Evolutionary conservation across 2,797 vertebrate genomes (phyloP).

Genomic region (Parambassis ranga): DNA sequence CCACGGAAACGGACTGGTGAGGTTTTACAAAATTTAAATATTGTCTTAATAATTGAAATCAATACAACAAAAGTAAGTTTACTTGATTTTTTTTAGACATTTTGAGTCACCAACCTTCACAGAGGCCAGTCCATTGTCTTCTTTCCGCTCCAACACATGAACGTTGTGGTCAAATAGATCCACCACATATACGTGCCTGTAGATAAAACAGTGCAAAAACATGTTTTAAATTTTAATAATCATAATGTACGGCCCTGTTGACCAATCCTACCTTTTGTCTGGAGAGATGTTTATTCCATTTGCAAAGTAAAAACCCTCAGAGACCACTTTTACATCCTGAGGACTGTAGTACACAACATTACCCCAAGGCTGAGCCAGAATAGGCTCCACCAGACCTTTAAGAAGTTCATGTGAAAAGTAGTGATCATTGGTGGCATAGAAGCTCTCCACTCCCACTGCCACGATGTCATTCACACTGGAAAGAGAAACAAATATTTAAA

Average conservation of each 20-base stretch:
- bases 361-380: slow-evolving; percentile 81
- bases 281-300: slow-evolving; percentile 93
- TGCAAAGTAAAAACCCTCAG: slow-evolving; percentile 81
- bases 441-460: slow-evolving; percentile 85
- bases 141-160: slow-evolving; percentile 71
- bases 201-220: slow-evolving; percentile 6
- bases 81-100: too few species aligned
- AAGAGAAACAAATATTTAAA: slow-evolving; percentile 11
- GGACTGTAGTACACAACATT: slow-evolving; percentile 91
- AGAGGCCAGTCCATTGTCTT: slow-evolving; percentile 58
- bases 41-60: too few species aligned
- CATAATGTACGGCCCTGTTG: rapidly evolving
- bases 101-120: slow-evolving; percentile 70
- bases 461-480: slow-evolving; percentile 90
- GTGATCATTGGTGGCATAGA: slow-evolving; percentile 93
- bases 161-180: slow-evolving; percentile 70
- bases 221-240: background rate
- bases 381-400: slow-evolving; percentile 59
- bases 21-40: too few species aligned
- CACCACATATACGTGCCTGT: slow-evolving; percentile 76
- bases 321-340: slow-evolving; percentile 86
- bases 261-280: slow-evolving; percentile 81
- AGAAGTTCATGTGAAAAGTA: slow-evolving; percentile 77
- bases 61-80: background rate
- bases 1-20: slow-evolving; percentile 79